Evolutionary conservation across 2,113 vertebrate genomes (phyloP).

Genomic region (Macquaria ambigua): DNA sequence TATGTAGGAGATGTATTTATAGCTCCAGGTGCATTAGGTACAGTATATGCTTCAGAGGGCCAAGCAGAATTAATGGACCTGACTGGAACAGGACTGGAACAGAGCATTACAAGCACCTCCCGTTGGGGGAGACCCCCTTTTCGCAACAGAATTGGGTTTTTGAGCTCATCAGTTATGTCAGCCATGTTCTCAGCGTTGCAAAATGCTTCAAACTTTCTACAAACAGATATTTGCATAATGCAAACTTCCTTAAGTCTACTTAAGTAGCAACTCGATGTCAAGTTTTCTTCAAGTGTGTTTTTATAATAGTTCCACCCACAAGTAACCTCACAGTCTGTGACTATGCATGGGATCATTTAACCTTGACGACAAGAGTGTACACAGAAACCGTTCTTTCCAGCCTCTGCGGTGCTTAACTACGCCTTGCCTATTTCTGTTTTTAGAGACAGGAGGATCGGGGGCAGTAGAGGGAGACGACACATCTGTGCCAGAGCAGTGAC

Average conservation of each 20-base stretch:
- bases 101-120: constrained; percentile 57
- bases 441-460: constrained; percentile 85
- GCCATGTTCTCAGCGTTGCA: neutral
- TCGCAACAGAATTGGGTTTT: constrained; percentile 23
- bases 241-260: neutral
- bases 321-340: neutral
- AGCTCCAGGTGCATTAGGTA: constrained; percentile 81
- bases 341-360: neutral
- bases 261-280: neutral
- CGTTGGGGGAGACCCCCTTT: constrained; percentile 72
- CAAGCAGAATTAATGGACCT: constrained; percentile 78
- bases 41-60: constrained; percentile 70
- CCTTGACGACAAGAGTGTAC: neutral
- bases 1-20: constrained; percentile 84
- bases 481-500: constrained; percentile 84
- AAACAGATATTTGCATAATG: neutral
- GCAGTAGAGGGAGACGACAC: constrained; percentile 84
- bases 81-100: constrained; percentile 52
- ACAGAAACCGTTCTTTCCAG: constrained; percentile 10
- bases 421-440: constrained; percentile 71
- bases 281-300: constrained; percentile 5
- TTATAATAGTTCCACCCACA: constrained; percentile 22
- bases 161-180: constrained; percentile 32
- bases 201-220: neutral
- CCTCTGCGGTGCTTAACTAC: constrained; percentile 29